These are phyloP conservation scores for Procambarus clarkii DNA, from an alignment of 1,140 invertebrate species.

Conservation along the genomic window DNA sequence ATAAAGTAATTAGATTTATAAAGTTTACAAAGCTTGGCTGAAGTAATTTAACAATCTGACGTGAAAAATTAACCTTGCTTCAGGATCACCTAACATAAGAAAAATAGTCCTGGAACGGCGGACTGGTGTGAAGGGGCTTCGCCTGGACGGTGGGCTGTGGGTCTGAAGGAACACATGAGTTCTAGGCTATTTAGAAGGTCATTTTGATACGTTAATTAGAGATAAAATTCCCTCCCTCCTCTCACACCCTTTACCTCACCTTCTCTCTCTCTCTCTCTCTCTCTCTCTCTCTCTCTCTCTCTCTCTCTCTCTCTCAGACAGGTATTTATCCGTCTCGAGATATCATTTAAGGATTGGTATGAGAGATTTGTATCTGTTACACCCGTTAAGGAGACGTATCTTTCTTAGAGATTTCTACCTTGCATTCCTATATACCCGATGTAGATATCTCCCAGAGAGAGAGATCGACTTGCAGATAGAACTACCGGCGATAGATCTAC, in stretches of 20 bases:
- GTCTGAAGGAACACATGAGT: neutral
- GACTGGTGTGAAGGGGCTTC: neutral
- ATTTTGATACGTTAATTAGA: too few species aligned
- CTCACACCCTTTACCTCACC: too few species aligned
- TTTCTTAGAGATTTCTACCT: too few species aligned
- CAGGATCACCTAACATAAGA: neutral
- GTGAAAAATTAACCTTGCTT: neutral
- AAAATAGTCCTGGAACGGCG: too few species aligned
- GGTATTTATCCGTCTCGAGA: too few species aligned
- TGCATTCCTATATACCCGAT: neutral
- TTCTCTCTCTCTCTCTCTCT: too few species aligned
- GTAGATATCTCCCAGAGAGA: neutral
- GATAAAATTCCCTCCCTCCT: too few species aligned
- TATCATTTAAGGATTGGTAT: too few species aligned
- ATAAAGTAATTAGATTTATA: neutral
- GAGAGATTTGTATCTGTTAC: neutral
- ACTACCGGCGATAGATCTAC: neutral
- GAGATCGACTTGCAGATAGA: neutral
- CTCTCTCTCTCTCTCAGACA: too few species aligned
- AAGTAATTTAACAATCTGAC: neutral
- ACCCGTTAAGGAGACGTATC: too few species aligned
- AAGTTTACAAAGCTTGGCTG: neutral
- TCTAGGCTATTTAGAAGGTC: neutral
- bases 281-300: too few species aligned
- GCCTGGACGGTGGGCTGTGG: neutral